phyloP scores from a whole-genome alignment of 2,797 vertebrate species.

The Steatocranus sp. region DNA sequence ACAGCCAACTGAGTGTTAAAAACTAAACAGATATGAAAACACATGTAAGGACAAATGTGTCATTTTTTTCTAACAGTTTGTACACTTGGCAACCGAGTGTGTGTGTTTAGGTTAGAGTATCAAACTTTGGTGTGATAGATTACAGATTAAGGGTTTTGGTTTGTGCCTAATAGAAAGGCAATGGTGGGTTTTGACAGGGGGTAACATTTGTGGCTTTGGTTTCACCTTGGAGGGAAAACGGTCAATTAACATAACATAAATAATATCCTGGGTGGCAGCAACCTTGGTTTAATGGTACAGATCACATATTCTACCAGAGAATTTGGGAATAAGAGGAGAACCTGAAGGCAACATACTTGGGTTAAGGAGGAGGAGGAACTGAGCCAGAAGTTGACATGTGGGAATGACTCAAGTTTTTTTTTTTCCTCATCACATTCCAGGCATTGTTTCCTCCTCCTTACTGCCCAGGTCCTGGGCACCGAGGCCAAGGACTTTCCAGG shows the following conservation, averaged over 20 bases:
- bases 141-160: neutral
- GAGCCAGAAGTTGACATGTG: constrained; percentile 54
- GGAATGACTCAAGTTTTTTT: constrained; percentile 65
- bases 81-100: neutral
- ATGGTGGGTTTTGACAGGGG: neutral
- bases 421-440: constrained; percentile 62
- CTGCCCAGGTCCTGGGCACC: constrained; percentile 5
- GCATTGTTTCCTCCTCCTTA: constrained; percentile 60
- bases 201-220: neutral
- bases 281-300: neutral
- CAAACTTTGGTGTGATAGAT: neutral
- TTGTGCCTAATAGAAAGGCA: neutral
- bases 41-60: neutral
- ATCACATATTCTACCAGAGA: neutral
- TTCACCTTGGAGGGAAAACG: neutral
- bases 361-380: constrained; percentile 10
- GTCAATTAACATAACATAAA: neutral
- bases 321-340: neutral
- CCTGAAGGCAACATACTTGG: constrained; percentile 16
- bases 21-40: neutral
- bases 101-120: neutral
- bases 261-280: neutral
- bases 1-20: neutral
- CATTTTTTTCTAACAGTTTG: no score
- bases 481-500: constrained; percentile 55